Evolutionary conservation across 37 sponge, comb jelly and placozoan species (phyloP), one percentile per base, ranked within the genome.

Genomic region (Oscarella lobularis): DNA sequence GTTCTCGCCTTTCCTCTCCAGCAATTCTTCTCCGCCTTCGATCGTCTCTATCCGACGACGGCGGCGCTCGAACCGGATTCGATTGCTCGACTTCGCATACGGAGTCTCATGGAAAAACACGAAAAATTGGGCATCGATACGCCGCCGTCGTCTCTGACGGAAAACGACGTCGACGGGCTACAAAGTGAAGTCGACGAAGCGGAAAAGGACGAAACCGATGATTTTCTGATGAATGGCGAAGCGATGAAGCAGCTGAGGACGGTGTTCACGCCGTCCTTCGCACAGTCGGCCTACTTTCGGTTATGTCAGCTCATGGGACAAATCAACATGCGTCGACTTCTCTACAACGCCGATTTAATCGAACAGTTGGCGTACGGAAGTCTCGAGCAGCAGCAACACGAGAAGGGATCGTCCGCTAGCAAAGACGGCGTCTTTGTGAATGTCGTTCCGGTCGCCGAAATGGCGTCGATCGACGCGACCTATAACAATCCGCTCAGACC

Each of bases 281-380:
- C 87, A 1, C 83, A 86, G 67, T 67, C 67, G 0, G 77, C 91
- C 1, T 93, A 93, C 65, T 76, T 93, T 2, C 79, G 75, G 27
- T 84, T 93, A 75, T 93, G 94, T 41, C 77, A 77, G 30, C 72
- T 82, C n/a, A 73, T 93, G 2, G 94, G 94, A 0, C 90, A 93
- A 76, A 69, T 85, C 38, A 73, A 76, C 33, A 40, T 93, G 27
- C 74, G 72, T 4, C 67, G 78, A 33, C n/a, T 72, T 32, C 71
- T 93, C 33, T 36, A 60, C 75, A 93, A 93, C 41, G 73, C 67
- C 31, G 94, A 89, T 9, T 40, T 86, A 6, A 77, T 93, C 2
- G 90, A 86, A 37, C 72, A 84, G 72, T 65, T 89, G 9, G 69
- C 82, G 3, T 86, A 84, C 80, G 71, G 73, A 37, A 74, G 83